These are phyloP conservation scores for Petrocephalus schoutedeni DNA, from an alignment of 2,797 vertebrate species.

Conservation along the genomic window DNA sequence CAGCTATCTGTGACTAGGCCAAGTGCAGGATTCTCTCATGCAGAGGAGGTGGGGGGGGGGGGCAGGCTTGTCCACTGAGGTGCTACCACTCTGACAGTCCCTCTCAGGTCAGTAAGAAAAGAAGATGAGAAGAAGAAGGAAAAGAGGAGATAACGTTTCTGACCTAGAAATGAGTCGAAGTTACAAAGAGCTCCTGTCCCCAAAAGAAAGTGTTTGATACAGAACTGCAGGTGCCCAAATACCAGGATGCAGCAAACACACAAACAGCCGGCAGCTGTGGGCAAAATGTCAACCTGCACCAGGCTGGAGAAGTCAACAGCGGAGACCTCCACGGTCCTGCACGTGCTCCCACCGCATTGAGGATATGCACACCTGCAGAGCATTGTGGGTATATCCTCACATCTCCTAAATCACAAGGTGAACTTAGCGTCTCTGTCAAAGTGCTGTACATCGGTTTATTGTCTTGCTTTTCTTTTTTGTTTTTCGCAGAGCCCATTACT, in stretches of 20 bases:
- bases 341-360: not conserved
- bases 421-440: not conserved
- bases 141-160: slow-evolving; percentile 1
- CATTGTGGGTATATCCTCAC: not conserved
- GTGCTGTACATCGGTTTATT: not conserved
- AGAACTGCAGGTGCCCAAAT: slow-evolving; percentile 38
- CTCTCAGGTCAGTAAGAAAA: not conserved
- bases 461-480: not conserved
- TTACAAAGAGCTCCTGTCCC: not conserved
- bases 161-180: not conserved
- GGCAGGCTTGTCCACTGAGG: not conserved
- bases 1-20: not conserved
- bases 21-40: not conserved
- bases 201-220: slow-evolving; percentile 30
- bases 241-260: not conserved
- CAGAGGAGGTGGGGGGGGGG: not conserved
- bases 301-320: slow-evolving; percentile 1
- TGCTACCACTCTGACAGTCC: not conserved
- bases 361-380: slow-evolving; percentile 8
- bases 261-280: slow-evolving; percentile 14
- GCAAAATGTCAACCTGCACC: not conserved
- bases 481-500: not conserved
- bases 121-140: not conserved
- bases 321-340: not conserved
- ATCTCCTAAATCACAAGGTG: not conserved